Conservation (phyloP, 2,797 vertebrate genomes). For the Hirundo rustica region DNA sequence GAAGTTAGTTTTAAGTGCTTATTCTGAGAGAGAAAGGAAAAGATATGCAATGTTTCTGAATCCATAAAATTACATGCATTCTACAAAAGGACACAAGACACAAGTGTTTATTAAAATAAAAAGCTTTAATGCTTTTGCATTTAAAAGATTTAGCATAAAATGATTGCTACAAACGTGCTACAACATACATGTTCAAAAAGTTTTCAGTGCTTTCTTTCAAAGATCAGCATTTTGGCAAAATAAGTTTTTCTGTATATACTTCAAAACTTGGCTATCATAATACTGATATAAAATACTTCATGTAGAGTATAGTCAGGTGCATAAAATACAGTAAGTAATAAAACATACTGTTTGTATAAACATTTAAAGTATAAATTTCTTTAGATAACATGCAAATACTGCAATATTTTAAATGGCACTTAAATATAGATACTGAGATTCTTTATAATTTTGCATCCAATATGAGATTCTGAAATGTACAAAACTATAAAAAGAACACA, state of each 20-base stretch:
- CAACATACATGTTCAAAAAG: constrained; percentile 51
- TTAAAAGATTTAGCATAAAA: constrained; percentile 66
- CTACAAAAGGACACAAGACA: not conserved
- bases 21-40: not conserved
- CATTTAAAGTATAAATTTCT: constrained; percentile 76
- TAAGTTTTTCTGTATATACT: constrained; percentile 71
- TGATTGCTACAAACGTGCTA: constrained; percentile 69
- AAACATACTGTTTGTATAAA: constrained; percentile 74
- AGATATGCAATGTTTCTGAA: accelerated
- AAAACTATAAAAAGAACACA: constrained; percentile 59
- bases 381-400: constrained; percentile 87
- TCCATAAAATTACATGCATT: not conserved
- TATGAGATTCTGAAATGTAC: constrained; percentile 65
- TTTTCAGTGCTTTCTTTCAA: constrained; percentile 73
- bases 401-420: constrained; percentile 81
- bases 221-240: constrained; percentile 76
- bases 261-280: constrained; percentile 82
- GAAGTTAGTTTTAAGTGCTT: not conserved
- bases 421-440: constrained; percentile 73
- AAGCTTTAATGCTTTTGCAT: constrained; percentile 74
- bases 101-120: constrained; percentile 78
- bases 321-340: constrained; percentile 74
- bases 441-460: constrained; percentile 69
- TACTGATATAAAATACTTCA: constrained; percentile 86
- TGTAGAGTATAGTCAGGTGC: constrained; percentile 74